Percentiles rank a stretch among this genome's conserved stretches.
phyloP scores from a whole-genome alignment of 2,797 vertebrate genomes.

The Channallabes apus region DNA sequence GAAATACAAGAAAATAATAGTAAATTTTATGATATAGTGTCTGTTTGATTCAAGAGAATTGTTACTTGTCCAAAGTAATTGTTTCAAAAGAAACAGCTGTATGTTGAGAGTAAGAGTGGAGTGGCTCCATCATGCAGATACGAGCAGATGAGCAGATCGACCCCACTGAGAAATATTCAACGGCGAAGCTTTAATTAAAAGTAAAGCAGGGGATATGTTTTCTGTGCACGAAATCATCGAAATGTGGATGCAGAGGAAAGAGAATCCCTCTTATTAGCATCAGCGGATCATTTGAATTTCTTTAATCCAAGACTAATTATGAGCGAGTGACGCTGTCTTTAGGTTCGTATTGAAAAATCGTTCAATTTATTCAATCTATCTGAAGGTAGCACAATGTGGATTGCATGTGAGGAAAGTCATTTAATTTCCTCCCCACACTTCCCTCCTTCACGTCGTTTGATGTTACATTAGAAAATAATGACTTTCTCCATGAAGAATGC shows the following conservation, averaged over 20 bases:
- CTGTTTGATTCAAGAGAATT: background rate
- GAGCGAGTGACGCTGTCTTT: constrained; percentile 42
- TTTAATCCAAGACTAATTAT: constrained; percentile 51
- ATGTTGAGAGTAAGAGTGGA: background rate
- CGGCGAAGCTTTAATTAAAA: constrained; percentile 49
- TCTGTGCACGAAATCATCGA: constrained; percentile 25
- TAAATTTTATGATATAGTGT: background rate
- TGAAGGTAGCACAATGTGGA: constrained; percentile 50
- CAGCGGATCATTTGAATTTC: constrained; percentile 46
- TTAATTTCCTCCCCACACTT: constrained; percentile 34
- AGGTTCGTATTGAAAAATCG: constrained; percentile 47
- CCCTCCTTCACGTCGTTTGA: constrained; percentile 44
- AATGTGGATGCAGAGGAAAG: constrained; percentile 38
- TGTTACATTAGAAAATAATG: constrained; percentile 58
- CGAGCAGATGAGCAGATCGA: constrained; percentile 40
- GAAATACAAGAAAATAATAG: background rate
- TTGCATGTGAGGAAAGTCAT: constrained; percentile 47
- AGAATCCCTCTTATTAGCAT: constrained; percentile 44
- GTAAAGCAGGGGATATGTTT: constrained; percentile 35
- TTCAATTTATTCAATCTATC: constrained; percentile 45
- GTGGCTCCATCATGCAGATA: constrained; percentile 22
- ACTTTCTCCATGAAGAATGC: constrained; percentile 46
- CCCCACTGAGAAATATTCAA: constrained; percentile 42
- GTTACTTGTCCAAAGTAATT: background rate
- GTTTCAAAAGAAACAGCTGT: background rate